These are phyloP conservation scores for Knipowitschia caucasica DNA, from an alignment of 2,797 vertebrate genomes.

Conservation along the genomic window DNA sequence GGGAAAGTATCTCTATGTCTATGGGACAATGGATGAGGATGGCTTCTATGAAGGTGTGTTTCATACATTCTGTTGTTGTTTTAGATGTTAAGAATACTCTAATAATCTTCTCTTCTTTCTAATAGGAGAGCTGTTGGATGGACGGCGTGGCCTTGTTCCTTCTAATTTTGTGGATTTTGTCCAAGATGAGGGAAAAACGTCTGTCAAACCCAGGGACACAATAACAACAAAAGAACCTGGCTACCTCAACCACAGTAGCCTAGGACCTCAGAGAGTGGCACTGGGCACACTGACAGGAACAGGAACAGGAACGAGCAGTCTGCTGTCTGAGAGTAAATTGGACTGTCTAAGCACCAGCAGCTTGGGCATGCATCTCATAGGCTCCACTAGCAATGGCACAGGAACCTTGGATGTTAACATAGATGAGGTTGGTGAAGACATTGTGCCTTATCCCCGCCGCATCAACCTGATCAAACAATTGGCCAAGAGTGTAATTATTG, in stretches of 20 bases:
- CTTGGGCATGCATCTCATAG: conserved; percentile 71
- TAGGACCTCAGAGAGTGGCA: conserved; percentile 69
- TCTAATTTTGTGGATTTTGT: conserved; percentile 98
- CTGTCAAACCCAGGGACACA: conserved; percentile 71
- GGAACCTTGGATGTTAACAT: conserved; percentile 87
- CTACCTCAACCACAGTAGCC: conserved; percentile 81
- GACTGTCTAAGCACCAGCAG: conserved; percentile 66
- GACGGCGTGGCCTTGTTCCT: conserved; percentile 92
- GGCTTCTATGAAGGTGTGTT: conserved; percentile 94
- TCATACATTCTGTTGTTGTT: not conserved
- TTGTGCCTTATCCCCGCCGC: conserved; percentile 97
- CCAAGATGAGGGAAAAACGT: conserved; percentile 82
- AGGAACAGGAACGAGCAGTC: conserved; percentile 56
- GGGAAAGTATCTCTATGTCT: conserved; percentile 96
- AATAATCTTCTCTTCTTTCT: conserved; percentile 13
- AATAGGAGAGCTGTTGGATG: conserved; percentile 92
- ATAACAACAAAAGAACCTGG: conserved; percentile 84
- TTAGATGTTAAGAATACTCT: not conserved
- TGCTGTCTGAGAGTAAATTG: conserved; percentile 69
- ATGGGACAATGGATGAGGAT: conserved; percentile 98
- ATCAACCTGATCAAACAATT: conserved; percentile 98
- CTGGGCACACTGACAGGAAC: conserved; percentile 53
- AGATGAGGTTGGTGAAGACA: conserved; percentile 94
- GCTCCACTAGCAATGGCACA: conserved; percentile 79
- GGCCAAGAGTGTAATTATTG: conserved; percentile 97